These are phyloP conservation scores for Phocides pigmalion DNA, from an alignment of 1,140 invertebrate genomes.

Conservation along the genomic window DNA sequence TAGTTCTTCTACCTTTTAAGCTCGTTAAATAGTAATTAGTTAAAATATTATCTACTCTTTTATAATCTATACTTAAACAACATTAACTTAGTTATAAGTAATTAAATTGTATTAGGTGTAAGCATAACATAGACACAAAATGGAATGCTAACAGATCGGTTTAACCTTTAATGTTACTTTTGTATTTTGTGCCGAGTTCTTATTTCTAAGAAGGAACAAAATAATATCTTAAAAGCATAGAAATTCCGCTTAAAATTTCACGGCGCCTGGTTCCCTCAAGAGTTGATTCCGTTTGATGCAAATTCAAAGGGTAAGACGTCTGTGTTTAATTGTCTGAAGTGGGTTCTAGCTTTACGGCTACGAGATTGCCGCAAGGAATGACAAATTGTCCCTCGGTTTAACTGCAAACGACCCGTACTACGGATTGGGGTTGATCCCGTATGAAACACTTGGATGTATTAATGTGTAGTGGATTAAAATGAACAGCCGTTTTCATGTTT, in stretches of 20 bases:
- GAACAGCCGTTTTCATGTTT: not conserved
- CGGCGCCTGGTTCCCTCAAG: constrained; percentile 5
- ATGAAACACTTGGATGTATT: constrained; percentile 18
- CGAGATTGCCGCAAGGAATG: constrained; percentile 40
- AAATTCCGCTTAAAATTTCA: constrained; percentile 32
- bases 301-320: constrained; percentile 42
- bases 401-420: constrained; percentile 41
- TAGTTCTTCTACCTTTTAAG: no score
- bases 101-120: no score
- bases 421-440: constrained; percentile 29
- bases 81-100: no score
- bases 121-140: no score
- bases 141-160: no score
- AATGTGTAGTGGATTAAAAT: not conserved
- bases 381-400: constrained; percentile 43
- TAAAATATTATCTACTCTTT: no score
- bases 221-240: not conserved
- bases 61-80: no score
- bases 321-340: constrained; percentile 49
- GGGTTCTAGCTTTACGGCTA: constrained; percentile 43
- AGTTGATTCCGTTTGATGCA: constrained; percentile 18
- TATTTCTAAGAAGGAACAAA: not conserved
- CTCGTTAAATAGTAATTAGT: no score
- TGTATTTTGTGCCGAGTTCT: not conserved
- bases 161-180: no score